Percentiles rank a stretch among this genome's conserved stretches.
These are phyloP conservation scores for Sebastes goodei DNA, from an alignment of 2,797 vertebrate genomes.

Conservation along the genomic window DNA sequence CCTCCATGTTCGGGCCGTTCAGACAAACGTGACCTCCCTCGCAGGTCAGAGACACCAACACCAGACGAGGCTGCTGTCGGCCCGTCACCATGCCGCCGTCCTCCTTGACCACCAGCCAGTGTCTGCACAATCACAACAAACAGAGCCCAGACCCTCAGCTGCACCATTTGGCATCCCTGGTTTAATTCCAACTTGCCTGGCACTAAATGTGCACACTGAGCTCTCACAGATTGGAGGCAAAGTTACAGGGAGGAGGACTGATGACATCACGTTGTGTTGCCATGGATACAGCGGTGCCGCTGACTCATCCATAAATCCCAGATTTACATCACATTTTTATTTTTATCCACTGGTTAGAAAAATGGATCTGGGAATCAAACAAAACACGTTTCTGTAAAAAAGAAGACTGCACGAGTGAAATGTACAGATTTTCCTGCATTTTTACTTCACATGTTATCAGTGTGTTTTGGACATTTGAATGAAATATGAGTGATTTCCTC, in stretches of 20 bases:
- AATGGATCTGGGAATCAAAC: not conserved
- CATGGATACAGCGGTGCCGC: not conserved
- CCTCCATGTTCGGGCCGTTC: slow-evolving; percentile 85
- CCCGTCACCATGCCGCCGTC: slow-evolving; percentile 92
- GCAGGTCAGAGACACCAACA: slow-evolving; percentile 82
- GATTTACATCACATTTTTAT: slow-evolving; percentile 7
- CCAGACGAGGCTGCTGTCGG: slow-evolving; percentile 90
- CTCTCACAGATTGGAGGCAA: not conserved
- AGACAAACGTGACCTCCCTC: slow-evolving; percentile 75
- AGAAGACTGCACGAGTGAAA: not conserved
- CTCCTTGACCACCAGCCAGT: slow-evolving; percentile 91
- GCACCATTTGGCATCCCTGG: slow-evolving; percentile 8
- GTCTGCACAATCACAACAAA: slow-evolving; percentile 77
- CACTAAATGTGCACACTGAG: not conserved
- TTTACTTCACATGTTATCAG: not conserved
- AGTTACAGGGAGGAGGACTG: not conserved
- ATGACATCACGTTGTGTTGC: not conserved
- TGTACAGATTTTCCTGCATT: not conserved
- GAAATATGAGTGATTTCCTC: not conserved
- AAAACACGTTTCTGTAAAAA: not conserved
- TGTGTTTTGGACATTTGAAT: not conserved
- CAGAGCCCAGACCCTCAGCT: not conserved
- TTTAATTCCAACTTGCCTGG: not conserved
- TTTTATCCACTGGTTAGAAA: not conserved
- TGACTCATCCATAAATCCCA: slow-evolving; percentile 15